Conservation (phyloP, 30 jellyfish, hydroid and myxozoan species). For the Hydractinia symbiolongicarpus region DNA sequence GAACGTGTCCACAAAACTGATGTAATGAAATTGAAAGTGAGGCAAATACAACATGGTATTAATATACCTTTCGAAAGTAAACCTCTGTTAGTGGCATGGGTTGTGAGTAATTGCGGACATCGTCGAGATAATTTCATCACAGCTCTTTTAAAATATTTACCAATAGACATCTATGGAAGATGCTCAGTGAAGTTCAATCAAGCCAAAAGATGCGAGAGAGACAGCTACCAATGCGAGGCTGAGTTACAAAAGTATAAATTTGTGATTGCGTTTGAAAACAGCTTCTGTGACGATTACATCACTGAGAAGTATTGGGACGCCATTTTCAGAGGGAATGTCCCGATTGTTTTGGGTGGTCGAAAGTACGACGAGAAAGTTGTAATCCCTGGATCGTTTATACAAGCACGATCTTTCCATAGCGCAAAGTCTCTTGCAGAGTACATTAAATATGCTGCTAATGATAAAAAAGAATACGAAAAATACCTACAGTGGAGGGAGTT, state of each 20-base stretch:
- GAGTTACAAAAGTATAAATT: slow-evolving; percentile 37
- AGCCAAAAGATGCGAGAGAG: slow-evolving; percentile 32
- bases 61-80: background rate
- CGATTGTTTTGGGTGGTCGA: slow-evolving; percentile 53
- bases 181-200: slow-evolving; percentile 36
- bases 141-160: slow-evolving; percentile 25
- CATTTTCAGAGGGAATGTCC: slow-evolving; percentile 50
- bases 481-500: slow-evolving; percentile 46
- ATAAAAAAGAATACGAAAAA: slow-evolving; percentile 35
- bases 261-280: slow-evolving; percentile 57
- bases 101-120: slow-evolving; percentile 52
- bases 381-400: slow-evolving; percentile 61
- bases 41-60: background rate
- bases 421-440: slow-evolving; percentile 38
- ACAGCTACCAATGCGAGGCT: slow-evolving; percentile 28
- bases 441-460: slow-evolving; percentile 23
- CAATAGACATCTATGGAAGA: slow-evolving; percentile 50
- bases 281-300: slow-evolving; percentile 59
- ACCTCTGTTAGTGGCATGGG: slow-evolving; percentile 31
- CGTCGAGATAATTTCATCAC: slow-evolving; percentile 30
- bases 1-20: background rate
- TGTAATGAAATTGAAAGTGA: background rate
- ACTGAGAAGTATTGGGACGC: slow-evolving; percentile 81
- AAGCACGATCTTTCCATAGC: slow-evolving; percentile 40
- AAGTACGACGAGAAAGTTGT: slow-evolving; percentile 29